These are phyloP conservation scores for Bombyx huttoni DNA, from an alignment of 2,888 invertebrate genomes.

Conservation along the genomic window DNA sequence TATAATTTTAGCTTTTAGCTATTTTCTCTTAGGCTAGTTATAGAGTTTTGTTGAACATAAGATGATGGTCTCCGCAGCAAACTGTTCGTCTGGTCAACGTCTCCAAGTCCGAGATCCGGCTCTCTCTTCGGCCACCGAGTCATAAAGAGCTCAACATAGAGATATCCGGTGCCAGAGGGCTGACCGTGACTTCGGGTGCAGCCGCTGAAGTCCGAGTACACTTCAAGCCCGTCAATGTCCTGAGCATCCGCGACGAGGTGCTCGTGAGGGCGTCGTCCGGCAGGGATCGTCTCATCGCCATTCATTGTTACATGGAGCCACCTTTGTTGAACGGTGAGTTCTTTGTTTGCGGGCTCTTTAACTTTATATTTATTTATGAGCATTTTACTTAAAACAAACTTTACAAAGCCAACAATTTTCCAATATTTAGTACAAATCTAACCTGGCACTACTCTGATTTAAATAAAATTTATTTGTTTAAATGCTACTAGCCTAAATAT, in stretches of 20 bases:
- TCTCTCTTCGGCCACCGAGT: slow-evolving; percentile 39
- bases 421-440: too few species aligned
- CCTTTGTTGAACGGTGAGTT: slow-evolving; percentile 37
- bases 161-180: slow-evolving; percentile 26
- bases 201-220: slow-evolving; percentile 28
- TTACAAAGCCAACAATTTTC: too few species aligned
- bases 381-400: too few species aligned
- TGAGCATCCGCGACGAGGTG: slow-evolving; percentile 25
- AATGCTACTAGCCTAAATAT: too few species aligned
- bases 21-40: too few species aligned
- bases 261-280: slow-evolving; percentile 25
- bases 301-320: slow-evolving; percentile 43
- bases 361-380: too few species aligned
- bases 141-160: slow-evolving; percentile 28
- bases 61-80: slow-evolving; percentile 17
- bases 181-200: slow-evolving; percentile 38
- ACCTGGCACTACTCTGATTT: too few species aligned
- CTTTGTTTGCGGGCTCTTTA: too few species aligned
- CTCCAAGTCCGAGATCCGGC: slow-evolving; percentile 32
- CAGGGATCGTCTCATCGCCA: slow-evolving; percentile 21
- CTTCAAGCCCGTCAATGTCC: slow-evolving; percentile 33
- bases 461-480: too few species aligned
- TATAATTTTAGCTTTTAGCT: neutral
- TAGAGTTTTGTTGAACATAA: too few species aligned
- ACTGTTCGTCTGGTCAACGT: slow-evolving; percentile 38